Conservation (phyloP, 2,113 vertebrate species). For the Xiphophorus maculatus region DNA sequence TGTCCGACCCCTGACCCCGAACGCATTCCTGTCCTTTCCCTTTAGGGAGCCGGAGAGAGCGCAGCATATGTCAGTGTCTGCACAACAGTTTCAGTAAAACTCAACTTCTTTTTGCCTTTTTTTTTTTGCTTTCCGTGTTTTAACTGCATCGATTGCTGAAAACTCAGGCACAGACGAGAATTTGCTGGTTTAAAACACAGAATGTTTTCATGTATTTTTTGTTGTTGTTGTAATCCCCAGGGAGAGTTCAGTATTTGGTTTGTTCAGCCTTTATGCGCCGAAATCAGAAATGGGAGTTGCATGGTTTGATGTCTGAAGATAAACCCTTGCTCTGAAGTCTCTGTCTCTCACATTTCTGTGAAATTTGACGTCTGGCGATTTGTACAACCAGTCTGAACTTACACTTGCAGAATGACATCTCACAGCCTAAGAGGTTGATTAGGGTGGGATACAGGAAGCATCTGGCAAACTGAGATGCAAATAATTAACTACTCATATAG, state of each 20-base stretch:
- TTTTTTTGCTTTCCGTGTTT: background rate
- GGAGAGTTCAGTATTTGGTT: background rate
- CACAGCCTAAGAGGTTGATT: slow-evolving; percentile 54
- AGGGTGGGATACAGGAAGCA: slow-evolving; percentile 54
- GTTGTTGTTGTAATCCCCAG: background rate
- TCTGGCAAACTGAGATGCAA: slow-evolving; percentile 52
- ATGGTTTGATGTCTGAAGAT: slow-evolving; percentile 31
- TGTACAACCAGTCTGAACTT: slow-evolving; percentile 41
- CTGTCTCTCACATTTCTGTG: slow-evolving; percentile 52
- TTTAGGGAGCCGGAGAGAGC: slow-evolving; percentile 54
- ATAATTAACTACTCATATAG: slow-evolving; percentile 66
- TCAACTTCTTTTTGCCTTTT: slow-evolving; percentile 4
- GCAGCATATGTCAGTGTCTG: slow-evolving; percentile 59
- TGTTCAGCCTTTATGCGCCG: slow-evolving; percentile 1
- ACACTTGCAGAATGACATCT: slow-evolving; percentile 59
- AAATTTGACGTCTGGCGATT: slow-evolving; percentile 54
- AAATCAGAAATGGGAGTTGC: slow-evolving; percentile 24
- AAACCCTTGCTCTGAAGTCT: slow-evolving; percentile 31
- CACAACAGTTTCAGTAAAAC: slow-evolving; percentile 38
- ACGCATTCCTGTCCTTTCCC: slow-evolving; percentile 61
- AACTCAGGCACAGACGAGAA: background rate
- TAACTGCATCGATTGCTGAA: background rate
- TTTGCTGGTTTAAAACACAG: background rate
- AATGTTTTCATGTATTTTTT: background rate
- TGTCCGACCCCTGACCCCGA: slow-evolving; percentile 61